Percentiles rank a stretch among this genome's conserved stretches.
phyloP scores from a whole-genome alignment of 2,113 vertebrate genomes.

The Rhombomys opimus region DNA sequence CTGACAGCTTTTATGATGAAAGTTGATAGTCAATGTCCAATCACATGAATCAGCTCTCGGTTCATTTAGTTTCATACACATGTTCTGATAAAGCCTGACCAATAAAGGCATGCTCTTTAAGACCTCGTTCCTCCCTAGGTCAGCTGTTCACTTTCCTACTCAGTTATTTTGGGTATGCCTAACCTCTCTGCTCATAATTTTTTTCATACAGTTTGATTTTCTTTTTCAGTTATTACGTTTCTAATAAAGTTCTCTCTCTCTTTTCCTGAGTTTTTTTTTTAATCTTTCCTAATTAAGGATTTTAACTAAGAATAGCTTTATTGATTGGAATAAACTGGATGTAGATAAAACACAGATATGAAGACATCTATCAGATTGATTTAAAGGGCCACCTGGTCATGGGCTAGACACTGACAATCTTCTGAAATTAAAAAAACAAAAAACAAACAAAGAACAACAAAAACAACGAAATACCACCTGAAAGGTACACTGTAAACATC shows the following conservation, averaged over 20 bases:
- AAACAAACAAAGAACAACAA: too few relatives aligned
- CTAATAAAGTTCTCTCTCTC: background rate
- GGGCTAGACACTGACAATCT: background rate
- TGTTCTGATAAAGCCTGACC: background rate
- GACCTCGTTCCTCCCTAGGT: accelerated
- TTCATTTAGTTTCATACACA: background rate
- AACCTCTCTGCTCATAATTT: too few relatives aligned
- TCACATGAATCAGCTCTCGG: background rate
- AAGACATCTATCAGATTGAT: background rate
- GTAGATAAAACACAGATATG: background rate
- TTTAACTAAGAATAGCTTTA: background rate
- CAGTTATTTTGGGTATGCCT: background rate
- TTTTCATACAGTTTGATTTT: background rate
- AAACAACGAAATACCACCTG: too few relatives aligned
- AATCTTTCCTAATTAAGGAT: background rate
- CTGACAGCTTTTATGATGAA: background rate
- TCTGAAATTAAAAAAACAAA: background rate
- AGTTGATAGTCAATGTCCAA: background rate
- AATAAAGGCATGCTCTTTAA: too few relatives aligned
- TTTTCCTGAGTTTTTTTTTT: background rate
- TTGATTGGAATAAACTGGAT: background rate
- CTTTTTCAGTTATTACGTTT: background rate
- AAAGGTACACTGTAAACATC: background rate
- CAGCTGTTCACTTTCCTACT: background rate
- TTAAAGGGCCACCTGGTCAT: background rate